phyloP scores from a whole-genome alignment of 2,797 vertebrate genomes.

The Sebastes goodei region DNA sequence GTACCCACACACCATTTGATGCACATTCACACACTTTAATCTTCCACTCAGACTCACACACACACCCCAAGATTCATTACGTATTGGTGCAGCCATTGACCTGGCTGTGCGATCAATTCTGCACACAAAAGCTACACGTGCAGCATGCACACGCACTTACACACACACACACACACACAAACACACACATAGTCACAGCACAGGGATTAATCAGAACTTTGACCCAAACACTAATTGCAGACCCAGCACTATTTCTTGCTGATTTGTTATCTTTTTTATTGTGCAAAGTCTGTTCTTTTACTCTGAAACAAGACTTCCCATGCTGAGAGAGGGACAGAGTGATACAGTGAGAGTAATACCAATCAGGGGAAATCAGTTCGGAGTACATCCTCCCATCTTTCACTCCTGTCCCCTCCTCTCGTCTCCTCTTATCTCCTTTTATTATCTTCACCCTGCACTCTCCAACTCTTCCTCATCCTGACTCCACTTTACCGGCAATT shows the following conservation, averaged over 20 bases:
- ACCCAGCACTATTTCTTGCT: constrained; percentile 60
- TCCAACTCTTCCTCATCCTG: constrained; percentile 21
- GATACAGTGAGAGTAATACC: constrained; percentile 31
- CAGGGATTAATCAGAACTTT: constrained; percentile 57
- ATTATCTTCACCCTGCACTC: constrained; percentile 41
- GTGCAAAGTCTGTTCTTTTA: constrained; percentile 47
- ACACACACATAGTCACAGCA: background rate
- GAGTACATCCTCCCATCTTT: constrained; percentile 31
- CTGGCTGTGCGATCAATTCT: constrained; percentile 14
- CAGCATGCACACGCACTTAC: background rate
- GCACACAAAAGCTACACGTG: background rate
- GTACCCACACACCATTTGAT: background rate
- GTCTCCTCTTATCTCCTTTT: constrained; percentile 44
- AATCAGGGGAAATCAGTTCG: constrained; percentile 49
- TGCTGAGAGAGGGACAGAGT: background rate
- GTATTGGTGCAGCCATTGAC: constrained; percentile 10
- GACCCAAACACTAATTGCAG: constrained; percentile 61
- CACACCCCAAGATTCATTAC: background rate
- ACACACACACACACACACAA: background rate
- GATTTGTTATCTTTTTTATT: constrained; percentile 58
- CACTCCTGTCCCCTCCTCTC: constrained; percentile 18
- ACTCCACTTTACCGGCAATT: constrained; percentile 38
- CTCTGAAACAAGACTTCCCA: constrained; percentile 15
- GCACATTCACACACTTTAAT: background rate
- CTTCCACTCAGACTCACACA: background rate